Evolutionary conservation across 2,113 vertebrate species (phyloP), one percentile per base, ranked within the genome.

Genomic region (Oncorhynchus nerka): DNA sequence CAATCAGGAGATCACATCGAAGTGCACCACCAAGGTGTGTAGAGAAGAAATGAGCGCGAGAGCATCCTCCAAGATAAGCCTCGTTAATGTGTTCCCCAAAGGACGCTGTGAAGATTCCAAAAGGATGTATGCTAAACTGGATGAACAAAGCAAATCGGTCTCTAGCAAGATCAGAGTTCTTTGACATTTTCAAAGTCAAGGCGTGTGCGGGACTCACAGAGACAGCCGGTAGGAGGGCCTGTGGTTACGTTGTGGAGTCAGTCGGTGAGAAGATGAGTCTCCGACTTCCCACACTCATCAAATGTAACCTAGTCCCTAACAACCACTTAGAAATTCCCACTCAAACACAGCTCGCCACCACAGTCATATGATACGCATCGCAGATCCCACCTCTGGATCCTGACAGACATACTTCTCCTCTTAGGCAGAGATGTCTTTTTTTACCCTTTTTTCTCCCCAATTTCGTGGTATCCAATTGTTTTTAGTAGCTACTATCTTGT

Each of bases 221-320:
- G 6, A 39, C 20, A 39, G 39, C 64, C 13, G n/a, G 61, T 45
- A 0, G 7, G 15, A 39, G 39, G 39, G 8, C 39, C 39, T 39
- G 39, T 20, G 57, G 22, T 16, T 77, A 28, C 9, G 9, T 16
- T 4, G 45, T 77, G 2, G 39, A 77, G 30, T 12, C 65, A 57
- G 22, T 49, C 2, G n/a, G 57, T 26, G 70, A 32, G 11, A 28
- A 28, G 4, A 68, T 26, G 8, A 65, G 68, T 28, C 39, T 79
- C 16, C 1, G 20, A 12, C 73, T 75, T 22, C 73, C 73, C 4
- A 48, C 48, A 15, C 57, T 80, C 4, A 71, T 76, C 20, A 69
- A 76, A 30, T 80, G 69, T 28, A 57, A 76, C n/a, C 15, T 57
- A 24, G 5, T 80, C n/a, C 68, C 22, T 4, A 24, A 71, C 62